These are phyloP conservation scores for Neodontobutis hainanensis DNA, from an alignment of 2,113 vertebrate genomes.

Conservation along the genomic window DNA sequence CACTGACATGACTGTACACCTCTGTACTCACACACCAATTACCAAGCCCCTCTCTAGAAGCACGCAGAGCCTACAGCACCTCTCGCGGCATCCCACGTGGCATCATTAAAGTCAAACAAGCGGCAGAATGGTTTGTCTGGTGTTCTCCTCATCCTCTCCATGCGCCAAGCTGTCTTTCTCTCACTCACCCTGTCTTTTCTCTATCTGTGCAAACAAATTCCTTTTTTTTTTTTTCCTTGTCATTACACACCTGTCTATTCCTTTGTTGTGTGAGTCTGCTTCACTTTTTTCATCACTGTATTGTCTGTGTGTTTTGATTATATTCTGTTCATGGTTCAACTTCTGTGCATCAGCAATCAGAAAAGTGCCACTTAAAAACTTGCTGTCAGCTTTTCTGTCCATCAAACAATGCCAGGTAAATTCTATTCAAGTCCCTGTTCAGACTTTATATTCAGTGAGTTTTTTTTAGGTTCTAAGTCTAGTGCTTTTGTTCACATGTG, in stretches of 20 bases:
- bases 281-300: slow-evolving; percentile 27
- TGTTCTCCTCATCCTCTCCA: slow-evolving; percentile 33
- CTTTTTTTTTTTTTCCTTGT: slow-evolving; percentile 3
- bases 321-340: slow-evolving; percentile 44
- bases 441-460: background rate
- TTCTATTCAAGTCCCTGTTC: background rate
- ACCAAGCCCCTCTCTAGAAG: slow-evolving; percentile 55
- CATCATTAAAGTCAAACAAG: slow-evolving; percentile 78
- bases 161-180: slow-evolving; percentile 31
- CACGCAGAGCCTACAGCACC: slow-evolving; percentile 64
- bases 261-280: slow-evolving; percentile 33
- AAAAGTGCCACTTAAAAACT: slow-evolving; percentile 25
- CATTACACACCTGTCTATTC: slow-evolving; percentile 20
- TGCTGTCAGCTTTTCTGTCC: slow-evolving; percentile 21
- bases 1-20: slow-evolving; percentile 52
- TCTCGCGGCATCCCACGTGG: slow-evolving; percentile 66
- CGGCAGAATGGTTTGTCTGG: slow-evolving; percentile 65
- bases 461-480: background rate
- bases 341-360: slow-evolving; percentile 30
- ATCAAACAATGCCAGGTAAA: background rate
- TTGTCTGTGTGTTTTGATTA: slow-evolving; percentile 44
- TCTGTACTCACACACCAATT: slow-evolving; percentile 66
- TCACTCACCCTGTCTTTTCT: slow-evolving; percentile 27
- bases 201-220: background rate
- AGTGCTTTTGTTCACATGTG: background rate